Conservation (phyloP, 2,888 invertebrate genomes). For the Hydriomena furcata region DNA sequence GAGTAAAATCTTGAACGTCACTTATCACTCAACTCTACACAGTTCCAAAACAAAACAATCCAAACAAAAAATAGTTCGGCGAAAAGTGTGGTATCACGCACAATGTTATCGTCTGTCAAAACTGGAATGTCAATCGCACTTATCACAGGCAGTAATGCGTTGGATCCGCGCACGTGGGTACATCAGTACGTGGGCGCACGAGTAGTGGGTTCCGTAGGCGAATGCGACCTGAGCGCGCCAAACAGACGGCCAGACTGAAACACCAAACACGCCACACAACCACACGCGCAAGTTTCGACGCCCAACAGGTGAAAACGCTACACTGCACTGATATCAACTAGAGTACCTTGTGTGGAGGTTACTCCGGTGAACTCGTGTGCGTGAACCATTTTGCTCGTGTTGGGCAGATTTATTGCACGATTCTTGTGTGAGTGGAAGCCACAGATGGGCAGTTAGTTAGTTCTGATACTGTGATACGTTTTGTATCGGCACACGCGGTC, state of each 20-base stretch:
- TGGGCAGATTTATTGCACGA: conserved; percentile 69
- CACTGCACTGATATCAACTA: conserved; percentile 73
- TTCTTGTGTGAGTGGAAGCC: conserved; percentile 55
- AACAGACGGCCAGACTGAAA: conserved; percentile 76
- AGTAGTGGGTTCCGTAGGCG: conserved; percentile 36
- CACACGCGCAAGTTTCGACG: conserved; percentile 57
- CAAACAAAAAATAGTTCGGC: conserved; percentile 1
- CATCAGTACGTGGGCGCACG: conserved; percentile 30
- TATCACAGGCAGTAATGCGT: conserved; percentile 66
- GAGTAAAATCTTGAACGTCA: conserved; percentile 65
- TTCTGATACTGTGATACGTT: conserved; percentile 53
- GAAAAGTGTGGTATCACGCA: conserved; percentile 38
- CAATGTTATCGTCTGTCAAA: conserved; percentile 63
- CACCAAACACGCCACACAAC: conserved; percentile 65
- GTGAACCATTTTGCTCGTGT: conserved; percentile 77
- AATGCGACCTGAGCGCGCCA: conserved; percentile 76
- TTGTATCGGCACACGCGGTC: conserved; percentile 65
- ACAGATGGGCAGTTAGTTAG: conserved; percentile 40
- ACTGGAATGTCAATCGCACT: conserved; percentile 61
- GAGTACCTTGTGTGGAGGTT: conserved; percentile 74
- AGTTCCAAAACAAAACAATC: conserved; percentile 29
- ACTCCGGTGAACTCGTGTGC: conserved; percentile 64
- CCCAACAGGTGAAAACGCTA: conserved; percentile 78
- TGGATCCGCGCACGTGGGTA: conserved; percentile 66
- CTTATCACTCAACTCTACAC: conserved; percentile 65